Evolutionary conservation across 2,888 invertebrate species (phyloP), one percentile per base, ranked within the genome.

Genomic region (Salpingus planirostris): DNA sequence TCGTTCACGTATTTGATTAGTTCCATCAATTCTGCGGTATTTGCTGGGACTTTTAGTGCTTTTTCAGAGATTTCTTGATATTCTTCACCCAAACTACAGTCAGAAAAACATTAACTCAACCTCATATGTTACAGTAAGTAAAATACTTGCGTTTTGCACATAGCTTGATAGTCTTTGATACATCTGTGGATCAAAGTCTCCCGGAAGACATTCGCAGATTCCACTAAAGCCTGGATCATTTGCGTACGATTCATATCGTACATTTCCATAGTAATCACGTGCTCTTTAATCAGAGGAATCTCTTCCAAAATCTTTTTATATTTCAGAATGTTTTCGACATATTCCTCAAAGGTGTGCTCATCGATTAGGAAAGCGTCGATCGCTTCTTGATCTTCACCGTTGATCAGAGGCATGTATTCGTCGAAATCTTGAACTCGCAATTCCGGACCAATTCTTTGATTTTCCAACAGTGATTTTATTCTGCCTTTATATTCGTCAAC

Each of bases 11-110:
- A 93, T 1, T 73, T 76, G 41, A 83, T 82, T 5, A 91, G 68
- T 1, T 78, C 78, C 82, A 93, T 89, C 27, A 96, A 63, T 42
- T 89, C 84, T 0, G 82, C 80, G 0, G 95, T 95, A 57, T 86
- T 82, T 5, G 72, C 70, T 0, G 96, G 95, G 1, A 81, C 73
- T 0, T 80, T 80, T 21, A 91, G 62, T 0, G 90, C 77, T 43
- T 77, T 82, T 42, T 80, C 82, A 1, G 86, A 76, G 38, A 92
- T 90, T 10, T 62, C 61, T 46, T 86, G 78, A 60, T 91, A 95
- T 52, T 91, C 88, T 30, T 85, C 84, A 36, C 80, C 85, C 32
- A 93, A 73, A 26, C 88, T 88, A 56, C n/a, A n/a, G n/a, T 18
- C 18, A n/a, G n/a, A n/a, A 23, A 10, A 23, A 15, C 6, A 15